Percentiles rank a stretch among this genome's conserved stretches.
Evolutionary conservation across 2,113 vertebrate genomes (phyloP).

Genomic region (Phocoena sinus): DNA sequence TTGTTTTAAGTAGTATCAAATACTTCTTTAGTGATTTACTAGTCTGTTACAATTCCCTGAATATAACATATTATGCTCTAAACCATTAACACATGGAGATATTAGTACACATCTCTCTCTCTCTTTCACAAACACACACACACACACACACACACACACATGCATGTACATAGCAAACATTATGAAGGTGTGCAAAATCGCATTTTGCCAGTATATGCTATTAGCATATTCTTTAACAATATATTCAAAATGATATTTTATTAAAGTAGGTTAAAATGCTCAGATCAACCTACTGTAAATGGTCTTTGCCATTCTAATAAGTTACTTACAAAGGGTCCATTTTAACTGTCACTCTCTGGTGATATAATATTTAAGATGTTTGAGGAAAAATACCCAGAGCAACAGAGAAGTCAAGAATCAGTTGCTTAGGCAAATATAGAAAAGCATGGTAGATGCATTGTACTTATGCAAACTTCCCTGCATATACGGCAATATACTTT

Average conservation of each 20-base stretch:
- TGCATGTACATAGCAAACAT: not conserved
- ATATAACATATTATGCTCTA: not conserved
- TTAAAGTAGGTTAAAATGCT: not conserved
- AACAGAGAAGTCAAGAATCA: not conserved
- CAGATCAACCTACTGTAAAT: not conserved
- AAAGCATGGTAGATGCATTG: not conserved
- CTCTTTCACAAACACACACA: not conserved
- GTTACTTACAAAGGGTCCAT: not conserved
- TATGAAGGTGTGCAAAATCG: not conserved
- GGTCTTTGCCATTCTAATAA: not conserved
- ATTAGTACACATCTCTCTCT: not conserved
- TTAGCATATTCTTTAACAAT: not conserved
- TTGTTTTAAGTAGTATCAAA: not conserved
- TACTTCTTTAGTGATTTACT: not conserved
- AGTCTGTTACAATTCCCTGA: not conserved
- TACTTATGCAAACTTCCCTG: not conserved
- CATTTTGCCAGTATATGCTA: not conserved
- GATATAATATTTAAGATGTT: not conserved
- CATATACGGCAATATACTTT: not conserved
- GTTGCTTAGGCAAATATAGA: not conserved
- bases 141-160: not conserved
- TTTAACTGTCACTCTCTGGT: not conserved
- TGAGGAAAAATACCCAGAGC: not conserved
- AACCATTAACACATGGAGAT: not conserved
- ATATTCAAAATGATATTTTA: not conserved